phyloP scores from a whole-genome alignment of 2,797 vertebrate species.

The Xyrichtys novacula region DNA sequence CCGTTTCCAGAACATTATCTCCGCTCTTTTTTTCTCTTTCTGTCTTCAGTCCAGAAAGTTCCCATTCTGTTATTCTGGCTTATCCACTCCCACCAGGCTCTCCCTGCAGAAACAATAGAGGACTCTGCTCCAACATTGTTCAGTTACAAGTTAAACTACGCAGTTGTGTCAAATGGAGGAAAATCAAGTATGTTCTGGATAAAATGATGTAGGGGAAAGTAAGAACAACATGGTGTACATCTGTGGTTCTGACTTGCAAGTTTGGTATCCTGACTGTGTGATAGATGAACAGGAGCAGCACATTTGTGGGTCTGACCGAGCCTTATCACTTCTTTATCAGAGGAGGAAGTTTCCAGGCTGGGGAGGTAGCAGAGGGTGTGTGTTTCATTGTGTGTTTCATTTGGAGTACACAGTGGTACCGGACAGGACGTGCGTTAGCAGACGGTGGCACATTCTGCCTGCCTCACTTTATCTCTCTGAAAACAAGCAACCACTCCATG shows the following conservation, averaged over 20 bases:
- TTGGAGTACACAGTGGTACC: slow-evolving; percentile 52
- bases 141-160: slow-evolving; percentile 44
- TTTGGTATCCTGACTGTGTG: slow-evolving; percentile 25
- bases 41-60: slow-evolving; percentile 48
- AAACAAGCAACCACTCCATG: slow-evolving; percentile 54
- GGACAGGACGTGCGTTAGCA: slow-evolving; percentile 66
- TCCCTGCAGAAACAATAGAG: slow-evolving; percentile 55
- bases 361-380: neutral
- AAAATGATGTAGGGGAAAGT: slow-evolving; percentile 31
- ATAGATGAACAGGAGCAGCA: slow-evolving; percentile 17
- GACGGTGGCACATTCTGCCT: slow-evolving; percentile 33
- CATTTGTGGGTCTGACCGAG: slow-evolving; percentile 21
- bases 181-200: slow-evolving; percentile 36
- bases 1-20: slow-evolving; percentile 38
- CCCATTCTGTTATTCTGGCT: slow-evolving; percentile 72
- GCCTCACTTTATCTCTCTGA: slow-evolving; percentile 54
- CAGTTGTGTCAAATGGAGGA: slow-evolving; percentile 22
- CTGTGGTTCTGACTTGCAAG: slow-evolving; percentile 14
- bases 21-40: slow-evolving; percentile 39
- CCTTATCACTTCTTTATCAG: slow-evolving; percentile 72
- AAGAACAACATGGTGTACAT: slow-evolving; percentile 20
- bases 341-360: slow-evolving; percentile 70
- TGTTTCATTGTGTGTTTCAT: slow-evolving; percentile 66
- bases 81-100: slow-evolving; percentile 69
- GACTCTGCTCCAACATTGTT: slow-evolving; percentile 55